Conservation (phyloP, 2,113 vertebrate genomes). For the Nycticryphes semicollaris region DNA sequence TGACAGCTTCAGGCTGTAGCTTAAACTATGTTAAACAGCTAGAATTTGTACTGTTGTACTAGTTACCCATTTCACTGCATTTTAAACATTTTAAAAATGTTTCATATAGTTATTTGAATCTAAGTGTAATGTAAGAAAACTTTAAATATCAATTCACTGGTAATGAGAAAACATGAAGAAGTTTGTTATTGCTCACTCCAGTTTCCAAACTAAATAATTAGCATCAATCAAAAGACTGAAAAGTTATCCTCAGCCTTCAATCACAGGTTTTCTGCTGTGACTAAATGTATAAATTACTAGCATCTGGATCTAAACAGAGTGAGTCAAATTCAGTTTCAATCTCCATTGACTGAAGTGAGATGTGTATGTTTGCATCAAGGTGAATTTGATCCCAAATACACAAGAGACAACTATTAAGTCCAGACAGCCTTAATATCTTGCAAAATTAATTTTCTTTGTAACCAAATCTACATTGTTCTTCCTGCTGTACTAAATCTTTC, state of each 20-base stretch:
- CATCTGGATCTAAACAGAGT: not conserved
- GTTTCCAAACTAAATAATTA: not conserved
- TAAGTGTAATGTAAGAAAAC: not conserved
- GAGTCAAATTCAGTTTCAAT: not conserved
- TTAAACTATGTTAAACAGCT: not conserved
- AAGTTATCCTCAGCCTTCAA: not conserved
- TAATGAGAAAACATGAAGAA: not conserved
- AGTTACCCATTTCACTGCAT: not conserved
- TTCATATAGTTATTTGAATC: not conserved
- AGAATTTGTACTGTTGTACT: not conserved
- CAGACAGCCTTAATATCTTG: not conserved
- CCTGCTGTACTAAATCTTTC: not conserved
- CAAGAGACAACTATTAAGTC: not conserved
- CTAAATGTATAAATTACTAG: not conserved
- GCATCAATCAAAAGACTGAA: not conserved
- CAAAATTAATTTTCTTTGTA: constrained; percentile 22
- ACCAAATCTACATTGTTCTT: not conserved
- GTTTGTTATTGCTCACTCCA: not conserved
- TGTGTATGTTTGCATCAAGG: not conserved
- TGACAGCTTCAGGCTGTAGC: not conserved
- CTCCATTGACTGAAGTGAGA: not conserved
- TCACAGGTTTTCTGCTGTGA: not conserved
- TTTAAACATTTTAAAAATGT: not conserved
- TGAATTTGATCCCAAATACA: not conserved
- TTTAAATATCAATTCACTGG: not conserved